Evolutionary conservation across 2,113 vertebrate genomes (phyloP), one percentile per base, ranked within the genome.

Genomic region (Prochilodus magdalenae): DNA sequence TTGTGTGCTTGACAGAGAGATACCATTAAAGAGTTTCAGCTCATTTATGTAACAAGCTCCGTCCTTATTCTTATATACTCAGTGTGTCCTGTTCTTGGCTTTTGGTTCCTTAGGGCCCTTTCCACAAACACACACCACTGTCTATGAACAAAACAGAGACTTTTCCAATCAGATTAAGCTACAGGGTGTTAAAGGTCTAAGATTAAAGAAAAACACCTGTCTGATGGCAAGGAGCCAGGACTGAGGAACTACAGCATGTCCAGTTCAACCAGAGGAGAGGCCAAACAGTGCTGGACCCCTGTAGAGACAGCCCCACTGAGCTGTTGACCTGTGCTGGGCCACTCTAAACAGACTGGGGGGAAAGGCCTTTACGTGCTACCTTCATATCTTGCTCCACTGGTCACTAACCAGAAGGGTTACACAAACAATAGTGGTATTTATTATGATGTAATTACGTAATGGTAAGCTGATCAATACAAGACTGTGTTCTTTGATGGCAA

Each of bases 141-240:
- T 77, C 80, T 47, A 44, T 26, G 62, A 70, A 85, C 74, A 81
- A 71, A 84, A 86, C 63, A 62, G 72, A 75, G 75, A 82, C 82
- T 82, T 73, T 86, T 87, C 70, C 87, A 87, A 88, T 90, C 86
- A 90, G 82, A 91, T 89, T 80, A 88, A 85, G 80, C 53, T 73
- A 88, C 83, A 67, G 82, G 84, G 88, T 84, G 88, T 88, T 86
- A 90, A 87, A 88, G 77, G 85, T 47, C 66, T 70, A 72, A 87
- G 86, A 89, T 90, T 84, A 88, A 89, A 90, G 77, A 89, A 89
- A 86, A 90, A 89, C 88, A 91, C 86, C 82, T 79, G 85, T 83
- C 69, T 75, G 73, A 72, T 82, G 79, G 62, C 75, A 75, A 82
- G 67, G 22, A 86, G 73, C 84, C 70, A 86, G 74, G 53, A 81